Base-by-base conservation (phyloP, 1,140 invertebrate genomes). In the Drosophila suzukii region DNA sequence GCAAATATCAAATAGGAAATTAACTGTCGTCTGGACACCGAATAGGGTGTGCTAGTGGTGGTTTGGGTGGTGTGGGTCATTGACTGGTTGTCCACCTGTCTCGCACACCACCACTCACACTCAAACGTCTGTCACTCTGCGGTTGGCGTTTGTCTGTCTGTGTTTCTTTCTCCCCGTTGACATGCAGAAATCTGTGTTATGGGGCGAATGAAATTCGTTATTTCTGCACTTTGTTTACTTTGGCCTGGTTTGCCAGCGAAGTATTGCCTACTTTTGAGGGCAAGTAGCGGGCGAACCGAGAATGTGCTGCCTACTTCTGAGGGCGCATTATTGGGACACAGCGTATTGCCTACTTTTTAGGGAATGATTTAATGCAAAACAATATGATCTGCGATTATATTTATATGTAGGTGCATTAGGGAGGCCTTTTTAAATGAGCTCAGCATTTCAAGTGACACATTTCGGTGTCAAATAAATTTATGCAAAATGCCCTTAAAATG, bases 1-100 rank as follows among this genome's bases (percentile, higher is more conserved):
- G 84, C 83, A 88, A 89, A 88, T 89, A 88, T 88, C 84, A 81
- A 80, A 89, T 78, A 89, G 84, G 84, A 89, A 89, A 89, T 89
- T 89, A 89, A 89, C 77, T 89, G 84, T 89, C 84, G 83, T 86
- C 83, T 86, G 83, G 79, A 67, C 76, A 47, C 47, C 39, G 50
- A 43, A 30, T 67, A 60, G 49, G 54, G 27, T 34, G 46, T 12
- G 34, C 6, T 13, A 17, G n/a, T 30, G 27, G 20, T 20, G 20
- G n/a, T n/a, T 6, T 32, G 32, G 20, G 44, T 47, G 46, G 46
- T 32, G 20, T 32, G 36, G 36, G 49, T 54, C 65, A 49, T 12
- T 30, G 59, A 24, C 59, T 66, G 41, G 32, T 20, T 49, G 30
- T 65, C 43, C 63, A 66, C 63, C 59, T 65, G 59, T 65, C 60